Base-by-base conservation (phyloP, 2,113 vertebrate genomes). In the Pterocles burchelli region DNA sequence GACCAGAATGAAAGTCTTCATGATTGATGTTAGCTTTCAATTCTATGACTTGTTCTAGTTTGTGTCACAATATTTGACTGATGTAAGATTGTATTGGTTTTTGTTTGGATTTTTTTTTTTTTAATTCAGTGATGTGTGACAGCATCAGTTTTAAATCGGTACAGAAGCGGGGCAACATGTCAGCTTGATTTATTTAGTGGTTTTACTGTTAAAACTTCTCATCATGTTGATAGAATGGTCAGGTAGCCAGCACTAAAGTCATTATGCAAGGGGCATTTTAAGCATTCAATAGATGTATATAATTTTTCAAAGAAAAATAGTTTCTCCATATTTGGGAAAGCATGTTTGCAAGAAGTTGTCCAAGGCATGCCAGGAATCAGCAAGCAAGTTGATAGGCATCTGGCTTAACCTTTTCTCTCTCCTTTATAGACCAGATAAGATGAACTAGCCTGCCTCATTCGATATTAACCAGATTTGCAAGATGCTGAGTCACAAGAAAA, bases 31-130 rank as follows among this genome's bases (percentile, higher is more conserved):
- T 82, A 72, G 80, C 68, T 95, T 91, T 92, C 84, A 93, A n/a
- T 89, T 91, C 34, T 25, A 68, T 84, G 76, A 89, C 80, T 95
- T 82, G 41, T 94, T 94, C 65, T 76, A 92, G 77, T 92, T 95
- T 92, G 45, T 94, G 87, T 95, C 89, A 94, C 58, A 96, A 93
- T 95, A 88, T 96, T 94, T 96, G 91, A 96, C 91, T 89, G 92
- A 95, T 92, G 51, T 82, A 76, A 68, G 36, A 93, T 46, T 71
- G 18, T 48, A 84, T 51, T 81, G 52, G 1, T 59, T 72, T 92
- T 95, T 89, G 46, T 92, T 92, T 94, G 73, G n/a, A 45, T 88
- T 88, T 91, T 67, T 88, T 76, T 88, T 76, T 82, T 88, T 74
- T 49, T 46, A 33, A 80, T 84, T 74, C 74, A 81, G 28, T 87